phyloP scores from a whole-genome alignment of 2,797 vertebrate species.

The Argyrosomus regius region DNA sequence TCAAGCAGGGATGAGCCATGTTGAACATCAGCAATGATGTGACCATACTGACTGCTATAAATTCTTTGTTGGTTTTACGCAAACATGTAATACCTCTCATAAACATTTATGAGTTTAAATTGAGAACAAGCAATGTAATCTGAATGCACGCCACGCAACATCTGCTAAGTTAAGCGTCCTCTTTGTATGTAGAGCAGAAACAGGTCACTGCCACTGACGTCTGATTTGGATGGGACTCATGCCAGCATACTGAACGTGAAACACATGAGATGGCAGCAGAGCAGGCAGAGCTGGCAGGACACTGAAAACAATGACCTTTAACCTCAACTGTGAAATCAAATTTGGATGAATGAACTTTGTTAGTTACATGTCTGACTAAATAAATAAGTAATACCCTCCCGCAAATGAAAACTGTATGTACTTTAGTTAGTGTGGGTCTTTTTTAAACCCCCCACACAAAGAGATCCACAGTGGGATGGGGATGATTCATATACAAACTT shows the following conservation, averaged over 20 bases:
- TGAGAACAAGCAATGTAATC: not conserved
- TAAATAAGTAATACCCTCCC: not conserved
- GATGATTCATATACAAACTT: constrained; percentile 16
- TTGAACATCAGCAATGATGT: not conserved
- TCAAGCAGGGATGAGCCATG: not conserved
- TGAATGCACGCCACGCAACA: not conserved
- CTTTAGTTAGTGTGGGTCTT: not conserved
- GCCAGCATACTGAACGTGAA: not conserved
- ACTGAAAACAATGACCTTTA: constrained; percentile 9
- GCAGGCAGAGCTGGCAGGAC: not conserved
- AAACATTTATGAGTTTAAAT: constrained; percentile 17
- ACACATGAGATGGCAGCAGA: not conserved
- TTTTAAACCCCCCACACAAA: not conserved
- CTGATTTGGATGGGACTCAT: not conserved
- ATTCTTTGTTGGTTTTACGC: not conserved
- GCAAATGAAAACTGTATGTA: not conserved
- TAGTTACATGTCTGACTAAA: not conserved
- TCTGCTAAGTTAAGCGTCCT: not conserved
- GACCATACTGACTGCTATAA: not conserved
- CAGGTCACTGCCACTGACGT: not conserved
- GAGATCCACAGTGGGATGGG: not conserved
- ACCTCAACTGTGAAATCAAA: not conserved
- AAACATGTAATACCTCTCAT: constrained; percentile 1
- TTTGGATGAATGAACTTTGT: not conserved
- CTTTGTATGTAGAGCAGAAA: not conserved